Evolutionary conservation across 2,888 invertebrate species (phyloP).

Genomic region (Chirona hameri): DNA sequence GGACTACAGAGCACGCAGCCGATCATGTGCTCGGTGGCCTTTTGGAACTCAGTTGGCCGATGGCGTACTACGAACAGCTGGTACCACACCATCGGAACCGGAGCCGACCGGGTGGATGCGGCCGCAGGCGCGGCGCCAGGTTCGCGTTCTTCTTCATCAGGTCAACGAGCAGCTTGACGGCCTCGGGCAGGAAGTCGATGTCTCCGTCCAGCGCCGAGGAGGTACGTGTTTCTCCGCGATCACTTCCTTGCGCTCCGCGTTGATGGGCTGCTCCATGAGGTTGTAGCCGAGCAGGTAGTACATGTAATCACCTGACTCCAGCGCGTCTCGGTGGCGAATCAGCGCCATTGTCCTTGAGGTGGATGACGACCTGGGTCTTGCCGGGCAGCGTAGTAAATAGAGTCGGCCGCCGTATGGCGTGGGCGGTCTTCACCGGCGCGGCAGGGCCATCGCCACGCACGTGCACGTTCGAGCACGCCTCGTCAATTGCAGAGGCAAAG

Average conservation of each 20-base stretch:
- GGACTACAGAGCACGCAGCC: conserved; percentile 88
- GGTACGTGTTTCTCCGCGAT: conserved; percentile 76
- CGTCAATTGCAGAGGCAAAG: conserved; percentile 68
- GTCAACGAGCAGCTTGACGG: conserved; percentile 73
- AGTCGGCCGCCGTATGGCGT: conserved; percentile 84
- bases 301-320: conserved; percentile 96
- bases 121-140: conserved; percentile 82
- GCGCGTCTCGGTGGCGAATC: conserved; percentile 81
- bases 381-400: conserved; percentile 80
- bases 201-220: conserved; percentile 83
- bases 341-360: conserved; percentile 84
- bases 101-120: conserved; percentile 83
- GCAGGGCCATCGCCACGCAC: conserved; percentile 57
- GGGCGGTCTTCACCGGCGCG: conserved; percentile 68
- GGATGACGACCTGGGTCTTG: conserved; percentile 75
- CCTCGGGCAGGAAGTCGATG: conserved; percentile 78
- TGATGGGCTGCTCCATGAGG: conserved; percentile 63
- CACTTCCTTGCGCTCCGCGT: conserved; percentile 59
- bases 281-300: conserved; percentile 80
- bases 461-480: conserved; percentile 69
- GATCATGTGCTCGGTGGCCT: conserved; percentile 84
- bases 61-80: conserved; percentile 86
- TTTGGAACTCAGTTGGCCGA: conserved; percentile 91
- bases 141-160: conserved; percentile 75
- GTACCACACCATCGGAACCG: conserved; percentile 79